These are phyloP conservation scores for Drosophila neonasuta DNA, from an alignment of 2,888 invertebrate genomes.

Conservation along the genomic window DNA sequence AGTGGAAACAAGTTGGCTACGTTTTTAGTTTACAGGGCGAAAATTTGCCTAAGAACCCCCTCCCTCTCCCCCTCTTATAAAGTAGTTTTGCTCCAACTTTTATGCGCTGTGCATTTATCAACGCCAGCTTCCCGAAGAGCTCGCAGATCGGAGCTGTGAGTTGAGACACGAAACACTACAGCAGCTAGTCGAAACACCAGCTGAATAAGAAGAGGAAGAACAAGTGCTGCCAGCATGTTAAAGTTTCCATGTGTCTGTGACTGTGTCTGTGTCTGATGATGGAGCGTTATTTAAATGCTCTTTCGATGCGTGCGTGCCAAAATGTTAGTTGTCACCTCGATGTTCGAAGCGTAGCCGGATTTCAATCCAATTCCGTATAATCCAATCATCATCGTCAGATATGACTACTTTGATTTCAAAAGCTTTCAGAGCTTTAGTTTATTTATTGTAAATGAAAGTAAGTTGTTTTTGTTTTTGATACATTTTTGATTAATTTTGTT, in stretches of 20 bases:
- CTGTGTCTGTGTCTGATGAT: constrained; percentile 61
- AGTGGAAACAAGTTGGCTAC: constrained; percentile 74
- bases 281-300: constrained; percentile 75
- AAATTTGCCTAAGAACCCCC: constrained; percentile 77
- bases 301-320: constrained; percentile 71
- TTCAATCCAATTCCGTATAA: not conserved
- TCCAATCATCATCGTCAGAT: not conserved
- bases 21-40: constrained; percentile 68
- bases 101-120: constrained; percentile 73
- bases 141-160: not conserved
- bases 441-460: too few species aligned
- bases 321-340: constrained; percentile 57
- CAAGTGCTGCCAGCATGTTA: constrained; percentile 35
- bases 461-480: too few species aligned
- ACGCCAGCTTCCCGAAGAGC: constrained; percentile 46
- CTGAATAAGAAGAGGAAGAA: not conserved
- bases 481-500: too few species aligned
- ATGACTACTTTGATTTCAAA: too few species aligned
- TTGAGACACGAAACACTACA: constrained; percentile 42
- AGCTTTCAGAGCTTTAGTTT: too few species aligned
- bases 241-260: constrained; percentile 55
- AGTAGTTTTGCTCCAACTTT: constrained; percentile 75
- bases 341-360: not conserved
- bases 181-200: constrained; percentile 28
- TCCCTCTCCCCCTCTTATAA: constrained; percentile 19